Conservation (phyloP, 1,140 invertebrate genomes). For the Ceratina australensis region DNA sequence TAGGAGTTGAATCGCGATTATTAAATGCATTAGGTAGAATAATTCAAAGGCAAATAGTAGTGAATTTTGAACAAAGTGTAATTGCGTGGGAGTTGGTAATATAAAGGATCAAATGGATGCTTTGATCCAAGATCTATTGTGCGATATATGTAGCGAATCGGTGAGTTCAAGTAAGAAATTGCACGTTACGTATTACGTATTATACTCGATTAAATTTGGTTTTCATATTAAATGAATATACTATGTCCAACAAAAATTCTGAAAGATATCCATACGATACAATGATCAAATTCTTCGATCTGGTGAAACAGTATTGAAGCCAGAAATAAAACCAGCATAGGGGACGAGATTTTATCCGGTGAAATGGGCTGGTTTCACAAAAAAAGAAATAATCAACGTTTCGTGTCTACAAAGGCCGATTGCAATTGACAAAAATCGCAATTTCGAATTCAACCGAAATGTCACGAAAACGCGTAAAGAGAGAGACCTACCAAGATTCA, state of each 20-base stretch:
- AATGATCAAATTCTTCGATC: no score
- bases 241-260: neutral
- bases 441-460: neutral
- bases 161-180: no score
- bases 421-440: neutral
- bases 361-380: constrained; percentile 10
- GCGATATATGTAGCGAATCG: no score
- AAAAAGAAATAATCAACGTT: constrained; percentile 15
- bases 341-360: neutral
- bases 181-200: no score
- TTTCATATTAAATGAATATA: neutral
- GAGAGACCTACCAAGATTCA: no score
- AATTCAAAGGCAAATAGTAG: neutral
- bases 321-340: no score
- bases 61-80: neutral
- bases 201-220: no score
- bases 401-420: constrained; percentile 7
- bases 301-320: neutral
- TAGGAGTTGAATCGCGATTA: neutral
- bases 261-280: neutral
- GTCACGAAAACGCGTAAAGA: no score
- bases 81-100: neutral
- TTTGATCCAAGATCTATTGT: neutral
- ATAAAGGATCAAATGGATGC: neutral
- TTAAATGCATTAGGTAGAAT: neutral